Conservation (phyloP, 2,113 vertebrate species). For the Entosphenus tridentatus region DNA sequence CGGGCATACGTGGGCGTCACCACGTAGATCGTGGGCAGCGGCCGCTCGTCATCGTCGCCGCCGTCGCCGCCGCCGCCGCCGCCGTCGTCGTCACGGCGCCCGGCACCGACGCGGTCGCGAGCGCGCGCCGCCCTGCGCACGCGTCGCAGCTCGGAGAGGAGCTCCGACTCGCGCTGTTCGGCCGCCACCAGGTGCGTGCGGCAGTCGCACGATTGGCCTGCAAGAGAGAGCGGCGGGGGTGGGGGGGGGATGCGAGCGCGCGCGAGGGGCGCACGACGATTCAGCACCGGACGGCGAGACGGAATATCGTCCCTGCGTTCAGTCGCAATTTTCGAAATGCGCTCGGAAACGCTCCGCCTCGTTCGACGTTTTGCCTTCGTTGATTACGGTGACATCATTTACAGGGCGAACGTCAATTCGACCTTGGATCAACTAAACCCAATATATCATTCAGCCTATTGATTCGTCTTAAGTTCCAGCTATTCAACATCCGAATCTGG, state of each 20-base stretch:
- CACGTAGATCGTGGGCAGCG: conserved; percentile 36
- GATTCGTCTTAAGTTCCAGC: no score
- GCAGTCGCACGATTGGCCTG: conserved; percentile 66
- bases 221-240: not conserved
- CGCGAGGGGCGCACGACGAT: not conserved
- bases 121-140: no score
- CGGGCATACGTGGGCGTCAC: conserved; percentile 59
- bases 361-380: not conserved
- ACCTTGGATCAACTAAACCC: no score
- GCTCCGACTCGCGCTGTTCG: conserved; percentile 28
- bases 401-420: not conserved
- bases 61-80: conserved; percentile 18
- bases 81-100: conserved; percentile 33
- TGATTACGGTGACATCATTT: not conserved
- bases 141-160: conserved; percentile 32
- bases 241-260: conserved; percentile 1
- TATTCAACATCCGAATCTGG: no score
- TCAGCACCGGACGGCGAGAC: not conserved
- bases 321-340: not conserved
- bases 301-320: no score
- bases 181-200: conserved; percentile 17
- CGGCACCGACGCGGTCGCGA: no score
- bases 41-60: conserved; percentile 10
- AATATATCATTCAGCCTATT: no score
- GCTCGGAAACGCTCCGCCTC: not conserved